Evolutionary conservation across 2,888 invertebrate genomes (phyloP).

Genomic region (Cryptocephalus primarius): DNA sequence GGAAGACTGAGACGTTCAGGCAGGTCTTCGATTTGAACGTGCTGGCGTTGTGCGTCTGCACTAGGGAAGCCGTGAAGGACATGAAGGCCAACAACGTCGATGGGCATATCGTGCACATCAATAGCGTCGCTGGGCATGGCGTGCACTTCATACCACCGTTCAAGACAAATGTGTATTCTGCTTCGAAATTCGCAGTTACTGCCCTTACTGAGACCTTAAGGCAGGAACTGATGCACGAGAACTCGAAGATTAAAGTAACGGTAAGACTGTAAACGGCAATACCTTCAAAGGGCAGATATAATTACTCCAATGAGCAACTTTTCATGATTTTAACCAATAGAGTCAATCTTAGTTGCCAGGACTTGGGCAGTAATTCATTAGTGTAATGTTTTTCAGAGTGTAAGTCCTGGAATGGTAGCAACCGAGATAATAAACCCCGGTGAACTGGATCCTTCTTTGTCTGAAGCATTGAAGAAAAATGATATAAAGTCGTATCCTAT

Average conservation of each 20-base stretch:
- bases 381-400: slow-evolving; percentile 1
- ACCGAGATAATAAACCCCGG: neutral
- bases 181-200: slow-evolving; percentile 18
- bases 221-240: slow-evolving; percentile 11
- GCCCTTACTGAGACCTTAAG: slow-evolving; percentile 17
- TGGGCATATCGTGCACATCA: slow-evolving; percentile 26
- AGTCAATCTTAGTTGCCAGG: too few species aligned
- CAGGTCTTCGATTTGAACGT: slow-evolving; percentile 16
- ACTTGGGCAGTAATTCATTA: too few species aligned
- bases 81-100: slow-evolving; percentile 22
- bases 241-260: slow-evolving; percentile 12
- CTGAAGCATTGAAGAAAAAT: neutral
- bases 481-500: too few species aligned
- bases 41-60: slow-evolving; percentile 17
- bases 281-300: too few species aligned
- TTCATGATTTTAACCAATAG: too few species aligned
- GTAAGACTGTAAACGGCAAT: slow-evolving; percentile 1
- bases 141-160: slow-evolving; percentile 16
- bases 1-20: slow-evolving; percentile 15
- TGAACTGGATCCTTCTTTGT: too few species aligned
- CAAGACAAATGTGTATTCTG: slow-evolving; percentile 14
- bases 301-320: too few species aligned
- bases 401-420: slow-evolving; percentile 2
- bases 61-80: slow-evolving; percentile 21
- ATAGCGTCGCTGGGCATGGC: slow-evolving; percentile 23